Evolutionary conservation across 2,888 invertebrate genomes (phyloP).

Genomic region (Apamea anceps): DNA sequence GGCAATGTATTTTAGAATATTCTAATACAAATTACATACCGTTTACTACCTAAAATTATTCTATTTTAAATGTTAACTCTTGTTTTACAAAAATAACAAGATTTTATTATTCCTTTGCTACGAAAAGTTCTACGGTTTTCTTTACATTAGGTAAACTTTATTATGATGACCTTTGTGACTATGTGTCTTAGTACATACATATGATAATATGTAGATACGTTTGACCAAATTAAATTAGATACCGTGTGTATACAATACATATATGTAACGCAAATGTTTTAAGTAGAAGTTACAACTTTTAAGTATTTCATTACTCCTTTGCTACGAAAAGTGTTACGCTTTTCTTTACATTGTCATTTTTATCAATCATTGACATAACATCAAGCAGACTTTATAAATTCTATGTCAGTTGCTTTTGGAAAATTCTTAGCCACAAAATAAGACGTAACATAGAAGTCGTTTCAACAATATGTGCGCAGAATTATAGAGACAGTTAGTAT

Average conservation of each 20-base stretch:
- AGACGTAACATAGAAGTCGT: neutral
- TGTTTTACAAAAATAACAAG: neutral
- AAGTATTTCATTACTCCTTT: too few species aligned
- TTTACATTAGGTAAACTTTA: neutral
- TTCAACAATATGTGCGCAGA: constrained; percentile 6
- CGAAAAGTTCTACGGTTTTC: constrained; percentile 1
- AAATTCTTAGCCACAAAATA: neutral
- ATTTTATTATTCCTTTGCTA: neutral
- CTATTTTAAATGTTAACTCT: neutral
- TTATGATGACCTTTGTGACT: neutral
- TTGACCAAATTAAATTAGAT: too few species aligned
- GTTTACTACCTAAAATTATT: neutral
- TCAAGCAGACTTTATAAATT: neutral
- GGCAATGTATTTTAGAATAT: neutral
- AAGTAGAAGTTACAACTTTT: too few species aligned
- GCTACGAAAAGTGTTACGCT: neutral
- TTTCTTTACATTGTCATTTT: neutral
- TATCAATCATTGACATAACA: neutral
- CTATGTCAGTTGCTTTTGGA: too few species aligned
- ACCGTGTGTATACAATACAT: neutral
- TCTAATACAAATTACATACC: neutral
- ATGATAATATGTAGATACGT: rapidly evolving
- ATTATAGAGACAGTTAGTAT: neutral
- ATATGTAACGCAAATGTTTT: too few species aligned
- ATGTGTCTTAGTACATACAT: neutral